Conservation (phyloP, 30 jellyfish, hydroid and myxozoan species). For the Rhopilema esculentum region DNA sequence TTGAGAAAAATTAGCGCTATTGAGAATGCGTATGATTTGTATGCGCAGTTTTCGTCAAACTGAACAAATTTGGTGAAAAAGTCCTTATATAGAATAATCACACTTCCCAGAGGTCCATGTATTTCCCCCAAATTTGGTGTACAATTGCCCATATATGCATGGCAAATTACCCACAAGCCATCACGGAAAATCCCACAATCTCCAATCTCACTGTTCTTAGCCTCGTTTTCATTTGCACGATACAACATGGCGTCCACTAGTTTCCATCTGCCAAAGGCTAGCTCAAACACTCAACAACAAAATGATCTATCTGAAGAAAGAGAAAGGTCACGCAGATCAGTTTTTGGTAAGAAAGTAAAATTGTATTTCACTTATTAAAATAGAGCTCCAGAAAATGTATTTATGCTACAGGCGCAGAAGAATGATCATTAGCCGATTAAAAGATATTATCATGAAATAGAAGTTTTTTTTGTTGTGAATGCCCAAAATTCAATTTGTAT, state of each 20-base stretch:
- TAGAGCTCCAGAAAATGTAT: too few species aligned
- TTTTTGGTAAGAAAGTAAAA: constrained; percentile 83
- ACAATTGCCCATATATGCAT: background rate
- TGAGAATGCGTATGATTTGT: background rate
- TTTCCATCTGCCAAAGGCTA: constrained; percentile 48
- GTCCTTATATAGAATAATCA: background rate
- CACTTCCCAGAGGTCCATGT: background rate
- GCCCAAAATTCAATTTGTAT: too few species aligned
- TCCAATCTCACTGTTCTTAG: background rate
- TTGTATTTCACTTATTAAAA: background rate
- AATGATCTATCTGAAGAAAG: constrained; percentile 85
- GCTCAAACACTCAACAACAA: constrained; percentile 48
- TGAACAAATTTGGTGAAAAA: background rate
- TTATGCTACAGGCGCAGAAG: too few species aligned
- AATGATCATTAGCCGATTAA: too few species aligned
- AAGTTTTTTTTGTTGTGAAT: too few species aligned
- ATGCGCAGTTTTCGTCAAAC: background rate
- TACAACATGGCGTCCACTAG: constrained; percentile 61
- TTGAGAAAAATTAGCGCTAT: background rate
- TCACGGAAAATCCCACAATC: background rate
- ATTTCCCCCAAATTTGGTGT: background rate
- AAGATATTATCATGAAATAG: too few species aligned
- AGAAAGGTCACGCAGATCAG: constrained; percentile 98
- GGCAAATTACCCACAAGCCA: background rate
- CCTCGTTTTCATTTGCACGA: constrained; percentile 49